Evolutionary conservation across 2,113 vertebrate species (phyloP).

Genomic region (Centropristis striata): DNA sequence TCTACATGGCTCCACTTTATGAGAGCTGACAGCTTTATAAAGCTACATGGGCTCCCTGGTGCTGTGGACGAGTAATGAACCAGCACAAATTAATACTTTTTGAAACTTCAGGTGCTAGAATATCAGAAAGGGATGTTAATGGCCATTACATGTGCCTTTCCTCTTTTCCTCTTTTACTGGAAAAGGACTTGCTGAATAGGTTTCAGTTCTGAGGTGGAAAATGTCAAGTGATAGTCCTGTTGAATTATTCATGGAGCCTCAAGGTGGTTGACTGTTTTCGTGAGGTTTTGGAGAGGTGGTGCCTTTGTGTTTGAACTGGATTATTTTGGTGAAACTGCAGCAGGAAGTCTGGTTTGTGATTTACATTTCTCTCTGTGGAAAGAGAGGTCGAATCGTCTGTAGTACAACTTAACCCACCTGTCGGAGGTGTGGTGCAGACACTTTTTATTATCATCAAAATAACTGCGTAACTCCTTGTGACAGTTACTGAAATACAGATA

Average conservation of each 20-base stretch:
- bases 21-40: constrained; percentile 71
- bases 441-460: constrained; percentile 36
- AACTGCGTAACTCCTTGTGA: constrained; percentile 7
- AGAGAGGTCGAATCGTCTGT: background rate
- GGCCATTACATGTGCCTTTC: constrained; percentile 18
- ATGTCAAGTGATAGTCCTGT: constrained; percentile 48
- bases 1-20: constrained; percentile 67
- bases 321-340: background rate
- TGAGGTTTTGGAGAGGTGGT: background rate
- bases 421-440: constrained; percentile 14
- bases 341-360: constrained; percentile 33
- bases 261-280: background rate
- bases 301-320: constrained; percentile 12
- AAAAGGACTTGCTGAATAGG: background rate
- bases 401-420: constrained; percentile 30
- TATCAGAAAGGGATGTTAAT: constrained; percentile 18
- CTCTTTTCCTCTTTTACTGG: constrained; percentile 9
- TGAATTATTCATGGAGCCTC: constrained; percentile 54
- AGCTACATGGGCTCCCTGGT: constrained; percentile 33
- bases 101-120: constrained; percentile 54
- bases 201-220: constrained; percentile 34
- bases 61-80: constrained; percentile 52
- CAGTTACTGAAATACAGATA: background rate
- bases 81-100: constrained; percentile 40
- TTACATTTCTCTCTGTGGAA: background rate